Evolutionary conservation across 2,888 invertebrate species (phyloP).

Genomic region (Crocallis elinguaria): DNA sequence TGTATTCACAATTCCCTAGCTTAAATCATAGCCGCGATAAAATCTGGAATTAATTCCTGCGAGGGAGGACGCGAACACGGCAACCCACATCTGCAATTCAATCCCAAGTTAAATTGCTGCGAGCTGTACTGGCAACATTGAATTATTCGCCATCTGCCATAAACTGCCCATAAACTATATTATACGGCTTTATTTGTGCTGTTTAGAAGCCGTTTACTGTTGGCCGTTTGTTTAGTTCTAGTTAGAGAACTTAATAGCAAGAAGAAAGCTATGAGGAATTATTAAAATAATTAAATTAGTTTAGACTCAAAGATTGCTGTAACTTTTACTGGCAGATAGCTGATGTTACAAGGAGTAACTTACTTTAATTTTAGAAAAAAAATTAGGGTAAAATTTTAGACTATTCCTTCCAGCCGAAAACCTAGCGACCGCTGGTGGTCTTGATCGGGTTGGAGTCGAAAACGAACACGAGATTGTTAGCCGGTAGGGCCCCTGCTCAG

Average conservation of each 20-base stretch:
- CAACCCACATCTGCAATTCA: conserved; percentile 65
- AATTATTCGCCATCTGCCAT: conserved; percentile 68
- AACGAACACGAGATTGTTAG: too few relatives aligned
- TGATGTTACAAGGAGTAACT: too few relatives aligned
- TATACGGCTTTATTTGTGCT: conserved; percentile 50
- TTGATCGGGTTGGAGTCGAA: too few relatives aligned
- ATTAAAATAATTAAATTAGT: too few relatives aligned
- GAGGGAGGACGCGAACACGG: background rate
- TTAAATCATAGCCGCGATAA: conserved; percentile 12
- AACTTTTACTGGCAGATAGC: too few relatives aligned
- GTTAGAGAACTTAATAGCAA: background rate
- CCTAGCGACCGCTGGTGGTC: too few relatives aligned
- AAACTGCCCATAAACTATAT: conserved; percentile 67
- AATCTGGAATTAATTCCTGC: conserved; percentile 17
- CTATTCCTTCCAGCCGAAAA: too few relatives aligned
- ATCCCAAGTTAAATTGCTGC: conserved; percentile 62
- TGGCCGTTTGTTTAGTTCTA: background rate
- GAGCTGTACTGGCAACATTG: conserved; percentile 59
- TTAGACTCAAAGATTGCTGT: too few relatives aligned
- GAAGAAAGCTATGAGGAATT: background rate
- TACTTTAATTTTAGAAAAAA: too few relatives aligned
- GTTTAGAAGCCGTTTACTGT: conserved; percentile 2
- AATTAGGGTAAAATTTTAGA: too few relatives aligned
- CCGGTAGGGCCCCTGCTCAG: too few relatives aligned
- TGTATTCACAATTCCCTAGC: background rate